phyloP scores from a whole-genome alignment of 2,888 invertebrate genomes.

The Cryptocephalus primarius region DNA sequence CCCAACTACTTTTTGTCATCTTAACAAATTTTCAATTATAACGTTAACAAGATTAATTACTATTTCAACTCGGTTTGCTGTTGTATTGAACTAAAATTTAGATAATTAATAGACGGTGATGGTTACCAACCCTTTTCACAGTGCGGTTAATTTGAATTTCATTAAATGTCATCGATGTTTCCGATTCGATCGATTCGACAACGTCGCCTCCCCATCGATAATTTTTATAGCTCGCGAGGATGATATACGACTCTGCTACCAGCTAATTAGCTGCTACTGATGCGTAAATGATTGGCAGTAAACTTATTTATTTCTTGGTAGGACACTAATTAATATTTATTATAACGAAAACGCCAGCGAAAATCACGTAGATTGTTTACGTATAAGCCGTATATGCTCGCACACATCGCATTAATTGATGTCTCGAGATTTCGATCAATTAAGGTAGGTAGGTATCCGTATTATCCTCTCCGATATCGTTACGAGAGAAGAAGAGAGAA shows the following conservation, averaged over 20 bases:
- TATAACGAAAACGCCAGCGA: constrained; percentile 12
- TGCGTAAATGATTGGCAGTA: constrained; percentile 27
- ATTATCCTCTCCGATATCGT: too few relatives aligned
- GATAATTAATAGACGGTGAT: too few relatives aligned
- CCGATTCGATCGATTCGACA: constrained; percentile 1
- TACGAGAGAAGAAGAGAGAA: too few relatives aligned
- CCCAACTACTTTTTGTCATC: too few relatives aligned
- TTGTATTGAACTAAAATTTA: too few relatives aligned
- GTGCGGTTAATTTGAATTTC: too few relatives aligned
- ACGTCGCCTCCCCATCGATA: constrained; percentile 6
- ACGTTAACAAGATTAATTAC: too few relatives aligned
- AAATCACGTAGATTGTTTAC: constrained; percentile 1
- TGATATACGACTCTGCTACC: constrained; percentile 13
- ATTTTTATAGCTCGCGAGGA: constrained; percentile 8
- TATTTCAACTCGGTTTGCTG: too few relatives aligned
- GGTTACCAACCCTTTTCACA: too few relatives aligned
- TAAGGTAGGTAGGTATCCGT: neutral
- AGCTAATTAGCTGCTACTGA: constrained; percentile 26
- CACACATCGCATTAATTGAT: constrained; percentile 4
- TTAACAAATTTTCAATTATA: too few relatives aligned
- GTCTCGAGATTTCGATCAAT: constrained; percentile 5
- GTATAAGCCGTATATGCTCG: neutral
- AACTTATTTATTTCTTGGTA: constrained; percentile 21
- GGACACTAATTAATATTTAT: constrained; percentile 16
- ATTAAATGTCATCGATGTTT: too few relatives aligned